phyloP scores from a whole-genome alignment of 2,113 vertebrate species.

The Tricholaema leucomelas region DNA sequence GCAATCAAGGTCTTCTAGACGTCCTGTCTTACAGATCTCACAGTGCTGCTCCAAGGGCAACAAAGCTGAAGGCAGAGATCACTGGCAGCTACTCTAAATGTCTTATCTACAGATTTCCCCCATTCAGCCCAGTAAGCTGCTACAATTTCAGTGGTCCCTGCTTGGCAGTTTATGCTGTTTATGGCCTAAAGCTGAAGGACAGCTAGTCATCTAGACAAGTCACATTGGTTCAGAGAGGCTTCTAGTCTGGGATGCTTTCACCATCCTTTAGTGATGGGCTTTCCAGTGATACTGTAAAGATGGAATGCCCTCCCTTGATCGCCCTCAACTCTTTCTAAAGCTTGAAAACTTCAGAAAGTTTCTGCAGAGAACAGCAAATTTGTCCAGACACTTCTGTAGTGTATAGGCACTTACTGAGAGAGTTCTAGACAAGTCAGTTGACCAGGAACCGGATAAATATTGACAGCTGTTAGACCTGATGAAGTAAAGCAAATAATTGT shows the following conservation, averaged over 20 bases:
- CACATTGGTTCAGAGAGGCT: not conserved
- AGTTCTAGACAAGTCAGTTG: constrained; percentile 88
- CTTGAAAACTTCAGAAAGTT: not conserved
- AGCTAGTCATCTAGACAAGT: not conserved
- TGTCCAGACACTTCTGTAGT: not conserved
- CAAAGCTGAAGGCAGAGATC: not conserved
- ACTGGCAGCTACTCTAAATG: not conserved
- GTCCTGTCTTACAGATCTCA: not conserved
- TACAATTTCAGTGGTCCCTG: not conserved
- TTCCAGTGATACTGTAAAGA: not conserved
- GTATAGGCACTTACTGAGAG: constrained; percentile 84
- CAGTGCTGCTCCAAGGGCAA: not conserved
- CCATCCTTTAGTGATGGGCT: not conserved
- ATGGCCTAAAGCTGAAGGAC: not conserved
- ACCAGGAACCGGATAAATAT: constrained; percentile 88
- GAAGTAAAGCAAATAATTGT: constrained; percentile 41
- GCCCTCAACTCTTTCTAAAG: not conserved
- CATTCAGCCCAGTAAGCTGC: not conserved
- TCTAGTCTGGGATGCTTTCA: not conserved
- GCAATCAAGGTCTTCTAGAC: not conserved
- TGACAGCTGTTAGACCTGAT: constrained; percentile 86
- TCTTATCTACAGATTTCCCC: not conserved
- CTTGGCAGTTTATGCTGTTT: not conserved
- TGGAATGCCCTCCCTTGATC: not conserved
- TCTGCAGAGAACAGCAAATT: not conserved